Evolutionary conservation across 2,797 vertebrate genomes (phyloP).

Genomic region (Gadopsis bispinosus): DNA sequence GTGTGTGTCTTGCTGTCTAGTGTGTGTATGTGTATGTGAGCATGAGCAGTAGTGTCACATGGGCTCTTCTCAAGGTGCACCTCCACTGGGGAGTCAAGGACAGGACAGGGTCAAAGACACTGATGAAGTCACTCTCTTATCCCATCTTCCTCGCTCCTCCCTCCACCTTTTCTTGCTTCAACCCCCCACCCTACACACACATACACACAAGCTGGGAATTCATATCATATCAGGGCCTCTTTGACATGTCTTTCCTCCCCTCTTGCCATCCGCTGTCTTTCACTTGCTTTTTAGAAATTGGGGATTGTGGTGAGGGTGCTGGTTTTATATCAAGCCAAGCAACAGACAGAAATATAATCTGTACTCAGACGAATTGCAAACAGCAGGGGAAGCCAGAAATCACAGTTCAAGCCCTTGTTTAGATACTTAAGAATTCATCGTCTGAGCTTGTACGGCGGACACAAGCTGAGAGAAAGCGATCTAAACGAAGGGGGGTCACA

Average conservation of each 20-base stretch:
- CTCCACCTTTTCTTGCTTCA: conserved; percentile 26
- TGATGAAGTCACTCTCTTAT: conserved; percentile 66
- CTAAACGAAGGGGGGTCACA: conserved; percentile 53
- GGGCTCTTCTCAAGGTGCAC: conserved; percentile 80
- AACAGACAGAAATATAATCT: conserved; percentile 13
- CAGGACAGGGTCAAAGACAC: conserved; percentile 74
- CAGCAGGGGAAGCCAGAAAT: conserved; percentile 51
- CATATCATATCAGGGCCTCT: conserved; percentile 38
- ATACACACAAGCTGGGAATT: conserved; percentile 8
- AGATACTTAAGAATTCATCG: conserved; percentile 62
- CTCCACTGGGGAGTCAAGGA: conserved; percentile 72
- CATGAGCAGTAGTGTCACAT: conserved; percentile 67
- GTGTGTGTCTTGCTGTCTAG: conserved; percentile 40
- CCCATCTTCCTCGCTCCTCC: conserved; percentile 38
- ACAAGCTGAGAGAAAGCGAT: conserved; percentile 48
- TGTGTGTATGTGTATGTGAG: conserved; percentile 44
- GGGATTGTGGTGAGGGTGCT: neutral
- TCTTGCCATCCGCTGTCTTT: conserved; percentile 1
- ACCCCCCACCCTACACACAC: conserved; percentile 19
- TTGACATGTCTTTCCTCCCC: conserved; percentile 36
- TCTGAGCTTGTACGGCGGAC: conserved; percentile 31
- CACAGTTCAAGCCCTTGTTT: conserved; percentile 37
- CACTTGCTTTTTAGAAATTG: conserved; percentile 16
- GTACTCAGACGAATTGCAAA: conserved; percentile 24
- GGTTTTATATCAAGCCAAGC: conserved; percentile 21